phyloP scores from a whole-genome alignment of 2,888 invertebrate genomes.

The Amphipoea oculea region DNA sequence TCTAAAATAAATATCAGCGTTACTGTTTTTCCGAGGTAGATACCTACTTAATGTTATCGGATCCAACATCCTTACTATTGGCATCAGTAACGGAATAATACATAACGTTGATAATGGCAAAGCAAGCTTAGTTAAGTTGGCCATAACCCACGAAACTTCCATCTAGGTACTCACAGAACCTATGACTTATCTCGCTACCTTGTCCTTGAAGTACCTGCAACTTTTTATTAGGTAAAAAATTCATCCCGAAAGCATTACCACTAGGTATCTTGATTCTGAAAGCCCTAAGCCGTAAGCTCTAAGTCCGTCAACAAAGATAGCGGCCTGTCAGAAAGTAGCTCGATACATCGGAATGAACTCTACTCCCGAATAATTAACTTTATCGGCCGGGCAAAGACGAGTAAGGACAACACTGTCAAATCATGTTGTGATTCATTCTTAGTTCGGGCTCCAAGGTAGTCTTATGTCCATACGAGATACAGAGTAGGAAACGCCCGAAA shows the following conservation, averaged over 20 bases:
- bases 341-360: no score
- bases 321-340: no score
- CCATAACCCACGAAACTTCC: not conserved
- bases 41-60: not conserved
- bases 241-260: not conserved
- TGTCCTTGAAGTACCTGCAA: not conserved
- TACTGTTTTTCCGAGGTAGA: not conserved
- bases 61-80: not conserved
- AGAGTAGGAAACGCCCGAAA: no score
- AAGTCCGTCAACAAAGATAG: not conserved
- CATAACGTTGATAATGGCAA: not conserved
- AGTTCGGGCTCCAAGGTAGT: no score
- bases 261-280: not conserved
- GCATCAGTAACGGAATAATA: not conserved
- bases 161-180: not conserved
- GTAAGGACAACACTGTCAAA: no score
- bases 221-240: not conserved
- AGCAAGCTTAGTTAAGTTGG: not conserved
- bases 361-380: no score
- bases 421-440: no score
- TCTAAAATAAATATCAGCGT: not conserved
- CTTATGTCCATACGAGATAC: no score
- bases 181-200: not conserved
- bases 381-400: no score
- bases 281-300: not conserved